Percentiles rank a stretch among this genome's conserved stretches.
These are phyloP conservation scores for Poeciliopsis turneri DNA, from an alignment of 2,797 vertebrate species.

Conservation along the genomic window DNA sequence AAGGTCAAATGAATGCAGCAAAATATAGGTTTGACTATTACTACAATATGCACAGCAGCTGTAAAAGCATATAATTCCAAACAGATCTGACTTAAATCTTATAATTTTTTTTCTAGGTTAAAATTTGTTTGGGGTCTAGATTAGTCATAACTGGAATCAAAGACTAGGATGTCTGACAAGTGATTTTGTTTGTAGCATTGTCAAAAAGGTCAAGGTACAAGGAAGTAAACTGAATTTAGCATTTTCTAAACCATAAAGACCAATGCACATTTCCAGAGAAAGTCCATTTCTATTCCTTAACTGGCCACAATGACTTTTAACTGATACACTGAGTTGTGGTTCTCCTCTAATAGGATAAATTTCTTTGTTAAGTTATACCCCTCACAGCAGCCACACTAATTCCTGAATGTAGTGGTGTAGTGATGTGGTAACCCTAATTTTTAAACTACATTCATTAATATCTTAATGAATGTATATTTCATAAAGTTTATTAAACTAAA, in stretches of 20 bases:
- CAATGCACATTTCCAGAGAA: not conserved
- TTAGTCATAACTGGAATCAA: not conserved
- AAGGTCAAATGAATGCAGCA: not conserved
- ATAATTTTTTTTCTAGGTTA: not conserved
- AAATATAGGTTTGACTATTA: not conserved
- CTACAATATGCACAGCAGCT: not conserved
- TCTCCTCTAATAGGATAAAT: not conserved
- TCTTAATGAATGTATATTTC: constrained; percentile 38
- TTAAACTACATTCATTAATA: constrained; percentile 16
- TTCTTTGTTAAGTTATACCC: not conserved
- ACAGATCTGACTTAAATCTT: not conserved
- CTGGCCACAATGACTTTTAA: not conserved
- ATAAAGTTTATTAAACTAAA: constrained; percentile 44
- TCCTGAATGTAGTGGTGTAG: constrained; percentile 3
- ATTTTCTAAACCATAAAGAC: not conserved
- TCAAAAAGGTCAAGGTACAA: not conserved
- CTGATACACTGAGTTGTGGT: not conserved
- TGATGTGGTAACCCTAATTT: constrained; percentile 16
- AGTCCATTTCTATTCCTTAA: not conserved
- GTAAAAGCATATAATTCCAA: not conserved
- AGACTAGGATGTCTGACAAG: not conserved
- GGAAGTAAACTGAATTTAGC: not conserved
- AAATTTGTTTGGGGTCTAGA: not conserved
- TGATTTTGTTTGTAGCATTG: not conserved
- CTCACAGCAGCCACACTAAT: not conserved